phyloP scores from a whole-genome alignment of 92 coral and sea anemone species.

The Palythoa grandis region DNA sequence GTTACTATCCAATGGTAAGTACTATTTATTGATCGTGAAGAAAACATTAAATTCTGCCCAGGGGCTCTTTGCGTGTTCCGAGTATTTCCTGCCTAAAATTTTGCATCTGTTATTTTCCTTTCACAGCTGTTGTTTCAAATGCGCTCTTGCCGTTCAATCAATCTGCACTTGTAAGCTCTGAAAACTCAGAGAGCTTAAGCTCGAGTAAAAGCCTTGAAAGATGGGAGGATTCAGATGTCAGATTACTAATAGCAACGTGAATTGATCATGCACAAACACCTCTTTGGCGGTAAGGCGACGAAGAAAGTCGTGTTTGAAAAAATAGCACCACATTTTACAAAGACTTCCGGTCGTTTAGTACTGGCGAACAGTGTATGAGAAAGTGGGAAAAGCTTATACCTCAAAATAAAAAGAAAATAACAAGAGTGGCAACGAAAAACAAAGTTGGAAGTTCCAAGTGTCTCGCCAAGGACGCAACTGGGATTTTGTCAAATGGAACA shows the following conservation, averaged over 20 bases:
- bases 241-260: constrained; percentile 30
- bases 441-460: constrained; percentile 50
- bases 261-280: constrained; percentile 49
- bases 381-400: constrained; percentile 28
- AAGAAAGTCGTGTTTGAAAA: constrained; percentile 55
- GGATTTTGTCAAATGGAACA: too few species aligned
- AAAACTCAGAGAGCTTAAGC: too few species aligned
- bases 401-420: constrained; percentile 43
- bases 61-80: not conserved
- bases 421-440: constrained; percentile 48
- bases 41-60: not conserved
- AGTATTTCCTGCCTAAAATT: not conserved
- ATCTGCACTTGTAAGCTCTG: not conserved
- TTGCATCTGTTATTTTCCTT: not conserved
- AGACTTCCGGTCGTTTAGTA: constrained; percentile 16
- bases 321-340: constrained; percentile 39
- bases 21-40: too few species aligned
- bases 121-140: not conserved
- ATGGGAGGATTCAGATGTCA: constrained; percentile 42
- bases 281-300: constrained; percentile 47
- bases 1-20: too few species aligned
- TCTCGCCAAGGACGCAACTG: constrained; percentile 24
- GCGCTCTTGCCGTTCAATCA: not conserved
- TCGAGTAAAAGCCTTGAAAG: constrained; percentile 6
- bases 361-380: constrained; percentile 50